These are phyloP conservation scores for Asbolus verrucosus DNA, from an alignment of 1,140 invertebrate genomes.

Conservation along the genomic window DNA sequence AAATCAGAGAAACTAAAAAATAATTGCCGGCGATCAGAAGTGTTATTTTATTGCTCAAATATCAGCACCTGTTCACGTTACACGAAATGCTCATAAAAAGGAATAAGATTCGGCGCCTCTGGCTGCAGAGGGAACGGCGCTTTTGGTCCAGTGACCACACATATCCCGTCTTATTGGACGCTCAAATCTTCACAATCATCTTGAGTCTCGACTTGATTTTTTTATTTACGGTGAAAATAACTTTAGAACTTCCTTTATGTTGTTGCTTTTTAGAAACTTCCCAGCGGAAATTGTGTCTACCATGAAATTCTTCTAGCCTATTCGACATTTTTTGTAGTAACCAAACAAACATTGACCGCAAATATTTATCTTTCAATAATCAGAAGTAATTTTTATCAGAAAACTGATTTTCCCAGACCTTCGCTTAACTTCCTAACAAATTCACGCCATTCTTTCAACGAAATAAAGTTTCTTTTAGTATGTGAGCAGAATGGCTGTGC, in stretches of 20 bases:
- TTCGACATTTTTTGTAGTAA: conserved; percentile 1
- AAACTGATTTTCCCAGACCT: conserved; percentile 3
- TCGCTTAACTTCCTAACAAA: neutral
- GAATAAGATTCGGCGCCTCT: neutral
- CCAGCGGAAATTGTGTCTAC: neutral
- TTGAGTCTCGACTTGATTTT: conserved; percentile 11
- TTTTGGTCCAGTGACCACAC: conserved; percentile 12
- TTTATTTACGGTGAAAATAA: conserved; percentile 23
- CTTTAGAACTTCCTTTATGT: conserved; percentile 17
- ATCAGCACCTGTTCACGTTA: neutral
- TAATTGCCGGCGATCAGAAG: neutral
- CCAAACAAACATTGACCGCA: conserved; percentile 4
- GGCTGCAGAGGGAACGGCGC: neutral
- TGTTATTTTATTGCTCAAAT: neutral
- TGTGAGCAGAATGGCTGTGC: conserved; percentile 3
- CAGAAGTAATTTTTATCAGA: neutral
- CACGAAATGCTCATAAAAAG: neutral
- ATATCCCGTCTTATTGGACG: neutral
- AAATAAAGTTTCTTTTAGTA: conserved; percentile 18
- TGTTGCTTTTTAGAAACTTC: conserved; percentile 13
- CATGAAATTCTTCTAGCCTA: neutral
- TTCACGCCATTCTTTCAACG: conserved; percentile 3
- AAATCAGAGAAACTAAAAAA: neutral
- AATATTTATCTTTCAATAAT: conserved; percentile 28
- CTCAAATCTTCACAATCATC: conserved; percentile 7